Conservation (phyloP, 2,113 vertebrate genomes). For the Zosterops hypoxanthus region DNA sequence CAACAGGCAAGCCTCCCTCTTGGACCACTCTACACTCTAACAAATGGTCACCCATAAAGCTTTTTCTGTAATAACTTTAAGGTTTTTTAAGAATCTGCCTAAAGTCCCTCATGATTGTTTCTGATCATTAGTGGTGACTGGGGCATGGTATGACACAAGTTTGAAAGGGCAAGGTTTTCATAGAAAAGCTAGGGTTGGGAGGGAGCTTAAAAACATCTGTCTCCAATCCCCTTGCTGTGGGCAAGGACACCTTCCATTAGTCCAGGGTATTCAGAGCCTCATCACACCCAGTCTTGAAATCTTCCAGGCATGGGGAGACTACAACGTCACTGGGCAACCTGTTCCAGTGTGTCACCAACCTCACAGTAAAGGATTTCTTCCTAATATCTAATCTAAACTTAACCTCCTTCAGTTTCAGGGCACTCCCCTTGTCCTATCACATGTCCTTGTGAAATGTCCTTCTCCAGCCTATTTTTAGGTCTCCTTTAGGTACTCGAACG, state of each 20-base stretch:
- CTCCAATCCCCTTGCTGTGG: not conserved
- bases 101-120: not conserved
- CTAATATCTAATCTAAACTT: not conserved
- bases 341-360: not conserved
- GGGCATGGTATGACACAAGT: not conserved
- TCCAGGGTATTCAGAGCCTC: not conserved
- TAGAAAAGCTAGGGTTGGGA: not conserved
- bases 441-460: not conserved
- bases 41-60: accelerated
- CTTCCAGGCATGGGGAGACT: not conserved
- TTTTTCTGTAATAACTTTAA: not conserved
- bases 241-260: not conserved
- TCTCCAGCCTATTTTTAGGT: not conserved
- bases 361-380: not conserved
- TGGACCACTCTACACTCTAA: not conserved
- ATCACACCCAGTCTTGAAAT: not conserved
- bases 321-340: not conserved
- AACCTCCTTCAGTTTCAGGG: not conserved
- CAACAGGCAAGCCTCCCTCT: not conserved
- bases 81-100: not conserved
- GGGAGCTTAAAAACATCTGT: not conserved
- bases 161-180: not conserved
- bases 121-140: not conserved
- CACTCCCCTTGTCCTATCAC: not conserved
- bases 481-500: not conserved